Conservation (phyloP, 2,797 vertebrate species). For the Pipistrellus pygmaeus region DNA sequence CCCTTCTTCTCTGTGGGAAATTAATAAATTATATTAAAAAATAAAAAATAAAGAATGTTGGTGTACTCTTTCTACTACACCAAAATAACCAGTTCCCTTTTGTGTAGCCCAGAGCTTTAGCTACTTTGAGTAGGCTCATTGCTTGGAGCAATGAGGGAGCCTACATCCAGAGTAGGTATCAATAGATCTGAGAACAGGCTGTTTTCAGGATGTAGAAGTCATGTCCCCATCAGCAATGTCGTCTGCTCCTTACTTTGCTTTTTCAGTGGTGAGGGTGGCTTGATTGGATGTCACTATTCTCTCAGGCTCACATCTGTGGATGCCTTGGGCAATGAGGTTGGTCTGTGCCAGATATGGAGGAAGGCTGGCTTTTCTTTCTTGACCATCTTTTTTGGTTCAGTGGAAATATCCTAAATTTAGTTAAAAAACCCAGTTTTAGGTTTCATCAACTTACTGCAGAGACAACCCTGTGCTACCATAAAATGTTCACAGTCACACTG, state of each 20-base stretch:
- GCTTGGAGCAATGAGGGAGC: background rate
- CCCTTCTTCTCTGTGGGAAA: too few species aligned
- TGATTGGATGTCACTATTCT: background rate
- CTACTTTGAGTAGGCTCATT: background rate
- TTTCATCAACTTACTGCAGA: background rate
- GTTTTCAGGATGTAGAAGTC: background rate
- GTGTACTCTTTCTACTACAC: background rate
- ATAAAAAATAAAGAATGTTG: background rate
- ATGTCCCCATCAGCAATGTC: background rate
- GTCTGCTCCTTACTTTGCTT: background rate
- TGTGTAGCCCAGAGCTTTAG: background rate
- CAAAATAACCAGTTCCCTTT: slow-evolving; percentile 8
- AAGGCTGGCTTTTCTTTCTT: background rate
- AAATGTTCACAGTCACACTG: background rate
- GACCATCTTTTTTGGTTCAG: background rate
- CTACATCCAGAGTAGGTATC: background rate
- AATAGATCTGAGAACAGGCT: background rate
- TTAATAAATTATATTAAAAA: too few species aligned
- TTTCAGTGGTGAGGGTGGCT: background rate
- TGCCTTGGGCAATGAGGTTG: background rate
- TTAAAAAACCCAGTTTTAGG: background rate
- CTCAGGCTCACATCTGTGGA: background rate
- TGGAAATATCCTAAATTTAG: slow-evolving; percentile 6
- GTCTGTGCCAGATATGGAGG: background rate
- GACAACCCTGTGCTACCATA: background rate